These are phyloP conservation scores for Lepus oiostolus DNA, from an alignment of 2,797 vertebrate species.

Conservation along the genomic window DNA sequence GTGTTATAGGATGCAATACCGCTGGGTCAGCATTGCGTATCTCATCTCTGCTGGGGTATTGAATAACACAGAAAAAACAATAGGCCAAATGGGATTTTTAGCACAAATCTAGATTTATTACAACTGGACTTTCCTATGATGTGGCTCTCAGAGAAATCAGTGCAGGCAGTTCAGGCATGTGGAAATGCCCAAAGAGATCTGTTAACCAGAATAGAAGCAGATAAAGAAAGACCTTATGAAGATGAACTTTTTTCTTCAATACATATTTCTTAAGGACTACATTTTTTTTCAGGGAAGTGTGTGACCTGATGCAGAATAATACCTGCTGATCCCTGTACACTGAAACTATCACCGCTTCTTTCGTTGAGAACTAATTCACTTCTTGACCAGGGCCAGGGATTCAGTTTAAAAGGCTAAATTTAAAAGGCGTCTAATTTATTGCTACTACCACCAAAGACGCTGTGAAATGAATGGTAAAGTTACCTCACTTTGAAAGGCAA, in stretches of 20 bases:
- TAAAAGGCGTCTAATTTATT: neutral
- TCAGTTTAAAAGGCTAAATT: neutral
- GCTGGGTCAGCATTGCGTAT: constrained; percentile 58
- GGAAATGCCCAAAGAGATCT: constrained; percentile 27
- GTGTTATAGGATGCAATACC: constrained; percentile 37
- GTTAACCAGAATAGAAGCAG: constrained; percentile 32
- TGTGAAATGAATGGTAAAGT: neutral
- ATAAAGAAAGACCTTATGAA: constrained; percentile 59
- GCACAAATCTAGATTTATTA: constrained; percentile 69
- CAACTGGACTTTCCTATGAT: constrained; percentile 24
- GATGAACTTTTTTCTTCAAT: constrained; percentile 68
- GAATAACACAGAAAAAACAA: constrained; percentile 57
- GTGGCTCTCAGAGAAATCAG: constrained; percentile 66
- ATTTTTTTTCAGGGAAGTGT: neutral
- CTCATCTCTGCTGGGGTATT: constrained; percentile 50
- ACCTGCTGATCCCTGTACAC: neutral
- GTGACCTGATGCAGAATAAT: neutral
- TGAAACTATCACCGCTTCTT: neutral
- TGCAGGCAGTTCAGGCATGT: neutral
- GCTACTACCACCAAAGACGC: neutral
- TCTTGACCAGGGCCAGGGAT: neutral
- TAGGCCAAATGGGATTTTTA: constrained; percentile 67
- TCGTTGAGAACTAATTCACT: neutral
- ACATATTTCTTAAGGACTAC: constrained; percentile 57
- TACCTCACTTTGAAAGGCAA: neutral